phyloP scores from a whole-genome alignment of 2,113 vertebrate species.

The Gila orcuttii region DNA sequence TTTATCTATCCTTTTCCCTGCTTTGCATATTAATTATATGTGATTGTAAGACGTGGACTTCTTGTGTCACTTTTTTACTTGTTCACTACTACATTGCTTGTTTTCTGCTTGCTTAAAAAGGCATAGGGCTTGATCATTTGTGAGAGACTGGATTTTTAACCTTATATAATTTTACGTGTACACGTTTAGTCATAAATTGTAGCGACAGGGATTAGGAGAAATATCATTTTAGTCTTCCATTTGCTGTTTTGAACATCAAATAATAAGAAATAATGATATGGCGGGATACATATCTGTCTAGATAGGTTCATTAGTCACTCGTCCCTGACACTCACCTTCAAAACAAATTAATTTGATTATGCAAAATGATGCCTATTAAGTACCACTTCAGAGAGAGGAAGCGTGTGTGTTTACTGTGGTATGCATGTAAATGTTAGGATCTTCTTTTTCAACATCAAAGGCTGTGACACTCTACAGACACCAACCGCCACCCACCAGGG shows the following conservation, averaged over 20 bases:
- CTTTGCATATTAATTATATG: background rate
- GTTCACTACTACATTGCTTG: background rate
- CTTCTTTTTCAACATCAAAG: slow-evolving; percentile 38
- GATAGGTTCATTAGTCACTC: slow-evolving; percentile 36
- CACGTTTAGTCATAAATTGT: background rate
- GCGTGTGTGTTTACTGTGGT: slow-evolving; percentile 42
- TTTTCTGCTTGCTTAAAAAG: background rate
- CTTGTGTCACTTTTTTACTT: background rate
- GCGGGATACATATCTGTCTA: slow-evolving; percentile 31
- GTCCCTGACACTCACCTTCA: slow-evolving; percentile 43
- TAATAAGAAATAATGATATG: background rate
- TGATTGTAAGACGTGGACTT: background rate
- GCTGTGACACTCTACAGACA: slow-evolving; percentile 46
- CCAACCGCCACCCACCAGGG: slow-evolving; percentile 35
- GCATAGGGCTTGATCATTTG: background rate
- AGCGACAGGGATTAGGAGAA: background rate
- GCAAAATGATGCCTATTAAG: slow-evolving; percentile 48
- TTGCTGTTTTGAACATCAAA: slow-evolving; percentile 7
- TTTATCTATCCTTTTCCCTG: background rate
- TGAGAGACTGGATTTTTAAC: background rate
- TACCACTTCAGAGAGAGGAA: slow-evolving; percentile 4
- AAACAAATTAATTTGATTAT: slow-evolving; percentile 63
- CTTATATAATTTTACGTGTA: background rate
- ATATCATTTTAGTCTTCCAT: background rate
- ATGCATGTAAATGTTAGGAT: slow-evolving; percentile 60